These are phyloP conservation scores for Pseudachorutes palmiensis DNA, from an alignment of 1,140 invertebrate species.

Conservation along the genomic window DNA sequence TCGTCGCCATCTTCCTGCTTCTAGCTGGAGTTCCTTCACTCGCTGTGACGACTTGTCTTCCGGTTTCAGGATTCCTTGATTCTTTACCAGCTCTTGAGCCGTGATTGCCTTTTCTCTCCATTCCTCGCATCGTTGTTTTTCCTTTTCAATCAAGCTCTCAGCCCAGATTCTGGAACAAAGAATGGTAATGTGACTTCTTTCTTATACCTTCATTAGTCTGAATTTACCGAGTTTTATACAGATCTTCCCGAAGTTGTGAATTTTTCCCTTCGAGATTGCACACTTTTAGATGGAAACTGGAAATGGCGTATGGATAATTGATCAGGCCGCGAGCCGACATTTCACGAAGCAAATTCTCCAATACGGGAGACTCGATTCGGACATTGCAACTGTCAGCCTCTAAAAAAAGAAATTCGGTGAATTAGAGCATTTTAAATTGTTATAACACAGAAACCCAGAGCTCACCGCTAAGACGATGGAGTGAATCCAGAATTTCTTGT, in stretches of 20 bases:
- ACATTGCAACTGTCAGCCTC: conserved; percentile 48
- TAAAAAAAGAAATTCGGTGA: conserved; percentile 32
- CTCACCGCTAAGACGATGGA: conserved; percentile 51
- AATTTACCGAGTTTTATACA: conserved; percentile 45
- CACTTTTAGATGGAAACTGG: conserved; percentile 59
- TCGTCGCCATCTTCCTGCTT: conserved; percentile 18
- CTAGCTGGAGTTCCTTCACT: conserved; percentile 16
- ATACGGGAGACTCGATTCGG: conserved; percentile 43
- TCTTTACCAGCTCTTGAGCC: neutral
- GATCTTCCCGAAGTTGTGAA: conserved; percentile 49
- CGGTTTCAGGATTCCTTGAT: neutral
- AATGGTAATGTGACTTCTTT: neutral
- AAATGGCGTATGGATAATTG: conserved; percentile 66
- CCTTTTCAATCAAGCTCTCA: conserved; percentile 27
- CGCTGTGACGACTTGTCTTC: conserved; percentile 5
- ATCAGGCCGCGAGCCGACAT: conserved; percentile 59
- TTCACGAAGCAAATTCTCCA: conserved; percentile 53
- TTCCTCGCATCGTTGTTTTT: conserved; percentile 14
- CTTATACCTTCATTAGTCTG: conserved; percentile 1
- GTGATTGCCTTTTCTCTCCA: conserved; percentile 8
- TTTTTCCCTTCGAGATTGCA: conserved; percentile 54
- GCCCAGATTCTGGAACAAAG: neutral
- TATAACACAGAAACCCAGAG: neutral
- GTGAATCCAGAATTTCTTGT: conserved; percentile 56
- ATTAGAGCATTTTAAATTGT: conserved; percentile 4